phyloP scores from a whole-genome alignment of 1,140 invertebrate genomes.

The Bombus waltoni region DNA sequence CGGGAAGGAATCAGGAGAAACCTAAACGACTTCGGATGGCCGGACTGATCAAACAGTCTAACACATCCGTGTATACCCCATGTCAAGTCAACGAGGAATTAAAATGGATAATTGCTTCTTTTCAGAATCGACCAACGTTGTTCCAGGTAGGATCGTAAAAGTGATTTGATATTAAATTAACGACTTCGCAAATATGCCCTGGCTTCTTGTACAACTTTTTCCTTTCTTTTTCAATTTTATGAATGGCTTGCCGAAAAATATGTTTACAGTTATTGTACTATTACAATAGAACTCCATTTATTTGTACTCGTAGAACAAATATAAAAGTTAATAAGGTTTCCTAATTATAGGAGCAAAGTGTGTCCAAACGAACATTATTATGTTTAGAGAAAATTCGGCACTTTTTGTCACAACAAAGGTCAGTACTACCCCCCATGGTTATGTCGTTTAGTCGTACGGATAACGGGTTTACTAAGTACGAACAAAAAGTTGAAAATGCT shows the following conservation, averaged over 20 bases:
- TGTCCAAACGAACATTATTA: too few species aligned
- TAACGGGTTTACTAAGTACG: too few species aligned
- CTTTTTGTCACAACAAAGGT: constrained; percentile 29
- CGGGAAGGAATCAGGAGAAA: constrained; percentile 43
- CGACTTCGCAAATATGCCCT: constrained; percentile 54
- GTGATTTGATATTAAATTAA: constrained; percentile 74
- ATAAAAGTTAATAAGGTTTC: not conserved
- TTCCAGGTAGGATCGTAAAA: constrained; percentile 75
- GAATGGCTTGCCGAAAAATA: not conserved
- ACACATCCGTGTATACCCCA: constrained; percentile 58
- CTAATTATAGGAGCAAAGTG: not conserved
- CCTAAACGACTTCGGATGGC: constrained; percentile 58
- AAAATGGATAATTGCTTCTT: constrained; percentile 75
- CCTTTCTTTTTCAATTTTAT: not conserved
- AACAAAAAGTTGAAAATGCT: too few species aligned
- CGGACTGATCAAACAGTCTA: constrained; percentile 72
- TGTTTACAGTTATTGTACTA: too few species aligned
- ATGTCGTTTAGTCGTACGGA: too few species aligned
- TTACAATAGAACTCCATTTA: not conserved
- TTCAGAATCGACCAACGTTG: constrained; percentile 55
- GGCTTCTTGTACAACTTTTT: not conserved
- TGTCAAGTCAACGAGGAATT: constrained; percentile 68
- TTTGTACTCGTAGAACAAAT: too few species aligned
- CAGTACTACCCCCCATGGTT: not conserved
- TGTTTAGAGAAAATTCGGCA: constrained; percentile 11